Conservation (phyloP, 2,888 invertebrate species). For the Physocephala rufipes region DNA sequence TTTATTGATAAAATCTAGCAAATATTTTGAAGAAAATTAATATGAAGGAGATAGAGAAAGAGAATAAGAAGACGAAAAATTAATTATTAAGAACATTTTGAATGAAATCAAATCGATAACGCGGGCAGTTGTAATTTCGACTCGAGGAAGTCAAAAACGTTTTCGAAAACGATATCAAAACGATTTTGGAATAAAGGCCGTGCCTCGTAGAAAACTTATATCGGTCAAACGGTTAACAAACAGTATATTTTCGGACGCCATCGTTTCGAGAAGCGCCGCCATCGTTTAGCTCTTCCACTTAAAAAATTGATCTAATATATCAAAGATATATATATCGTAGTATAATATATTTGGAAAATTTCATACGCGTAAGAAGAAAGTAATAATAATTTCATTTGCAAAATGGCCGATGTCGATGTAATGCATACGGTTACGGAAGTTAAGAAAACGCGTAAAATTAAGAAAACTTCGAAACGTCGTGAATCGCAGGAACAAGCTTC, state of each 20-base stretch:
- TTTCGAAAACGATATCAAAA: conserved; percentile 39
- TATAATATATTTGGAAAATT: too few relatives aligned
- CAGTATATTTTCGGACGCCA: neutral
- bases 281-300: too few relatives aligned
- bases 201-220: conserved; percentile 12
- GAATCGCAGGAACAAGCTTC: conserved; percentile 72
- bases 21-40: conserved; percentile 5
- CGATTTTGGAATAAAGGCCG: conserved; percentile 11
- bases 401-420: conserved; percentile 91
- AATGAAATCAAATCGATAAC: conserved; percentile 36
- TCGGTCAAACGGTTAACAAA: conserved; percentile 34
- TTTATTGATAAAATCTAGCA: too few relatives aligned
- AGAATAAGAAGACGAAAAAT: conserved; percentile 1
- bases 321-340: too few relatives aligned
- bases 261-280: neutral
- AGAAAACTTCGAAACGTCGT: conserved; percentile 85
- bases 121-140: conserved; percentile 62
- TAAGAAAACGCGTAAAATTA: conserved; percentile 89
- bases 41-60: neutral
- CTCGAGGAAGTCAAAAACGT: conserved; percentile 61
- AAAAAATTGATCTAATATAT: too few relatives aligned
- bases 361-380: too few relatives aligned
- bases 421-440: conserved; percentile 87
- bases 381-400: conserved; percentile 41
- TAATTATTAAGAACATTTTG: conserved; percentile 40